These are phyloP conservation scores for Allacma fusca DNA, from an alignment of 2,888 invertebrate genomes.

Conservation along the genomic window DNA sequence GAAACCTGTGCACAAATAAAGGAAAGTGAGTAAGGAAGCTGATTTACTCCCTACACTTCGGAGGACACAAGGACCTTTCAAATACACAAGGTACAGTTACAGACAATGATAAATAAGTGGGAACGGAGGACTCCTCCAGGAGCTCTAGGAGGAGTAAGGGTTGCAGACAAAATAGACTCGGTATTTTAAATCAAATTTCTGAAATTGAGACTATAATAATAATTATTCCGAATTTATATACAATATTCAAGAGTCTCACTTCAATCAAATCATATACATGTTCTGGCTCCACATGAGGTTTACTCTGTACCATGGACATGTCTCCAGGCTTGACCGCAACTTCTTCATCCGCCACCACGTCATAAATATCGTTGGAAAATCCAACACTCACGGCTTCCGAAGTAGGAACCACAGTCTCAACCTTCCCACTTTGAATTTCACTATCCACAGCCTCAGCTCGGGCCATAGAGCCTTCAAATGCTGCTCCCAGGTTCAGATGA, in stretches of 20 bases:
- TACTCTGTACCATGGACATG: background rate
- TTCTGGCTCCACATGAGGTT: background rate
- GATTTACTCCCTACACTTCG: too few species aligned
- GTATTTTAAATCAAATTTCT: too few species aligned
- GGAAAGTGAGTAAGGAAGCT: too few species aligned
- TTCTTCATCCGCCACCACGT: background rate
- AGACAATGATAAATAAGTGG: background rate
- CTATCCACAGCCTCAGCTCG: conserved; percentile 31
- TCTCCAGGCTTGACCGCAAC: background rate
- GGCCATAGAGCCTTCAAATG: conserved; percentile 31
- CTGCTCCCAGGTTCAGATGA: conserved; percentile 28
- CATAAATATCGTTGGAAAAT: conserved; percentile 22
- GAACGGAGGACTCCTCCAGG: too few species aligned
- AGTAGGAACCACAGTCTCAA: background rate
- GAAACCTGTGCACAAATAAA: background rate
- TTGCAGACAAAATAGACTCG: too few species aligned
- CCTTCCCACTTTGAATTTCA: background rate
- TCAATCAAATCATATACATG: conserved; percentile 44
- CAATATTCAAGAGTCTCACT: conserved; percentile 24
- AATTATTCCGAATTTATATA: too few species aligned
- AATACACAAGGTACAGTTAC: too few species aligned
- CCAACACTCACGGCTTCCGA: conserved; percentile 3
- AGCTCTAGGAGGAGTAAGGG: too few species aligned
- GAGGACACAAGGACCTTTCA: too few species aligned
- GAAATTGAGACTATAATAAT: too few species aligned